Evolutionary conservation across 2,113 vertebrate genomes (phyloP), one percentile per base, ranked within the genome.

Genomic region (Archocentrus centrarchus): DNA sequence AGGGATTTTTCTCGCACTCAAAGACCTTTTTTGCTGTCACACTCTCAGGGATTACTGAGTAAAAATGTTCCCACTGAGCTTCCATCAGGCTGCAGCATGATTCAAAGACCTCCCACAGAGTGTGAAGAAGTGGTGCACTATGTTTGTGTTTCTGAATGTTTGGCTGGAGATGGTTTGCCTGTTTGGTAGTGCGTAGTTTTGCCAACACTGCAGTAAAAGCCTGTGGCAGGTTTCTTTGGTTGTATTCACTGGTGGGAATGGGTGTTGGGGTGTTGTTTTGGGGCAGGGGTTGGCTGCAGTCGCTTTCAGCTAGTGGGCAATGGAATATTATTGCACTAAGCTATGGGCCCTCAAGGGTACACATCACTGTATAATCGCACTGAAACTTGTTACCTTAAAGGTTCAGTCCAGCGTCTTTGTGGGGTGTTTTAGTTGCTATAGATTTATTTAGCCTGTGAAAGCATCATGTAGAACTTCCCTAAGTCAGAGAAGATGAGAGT

Each of bases 51-150:
- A 86, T 91, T 88, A 86, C 27, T 0, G 22, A 73, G 53, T 22
- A 77, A 80, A 84, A 89, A 85, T 11, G 27, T 88, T 85, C 89
- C 83, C 77, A 86, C 85, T 79, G 77, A 78, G 63, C 78, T 83
- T 82, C 86, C 80, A 82, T 82, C 85, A 76, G 85, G 79, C 84
- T 3, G 7, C 79, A 64, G 75, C 78, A 77, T 11, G 80, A 87
- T 81, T 90, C 87, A 86, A 61, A 90, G 90, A 90, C 91, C 89
- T 85, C 92, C 89, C 84, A 91, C 80, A 18, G 76, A 83, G 85
- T 32, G 60, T 82, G 87, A 90, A 88, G 89, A 92, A 86, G 68
- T 59, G 61, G 30, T 75, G 63, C 2, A 80, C 62, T 87, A 87
- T 88, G 50, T 50, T 60, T 75, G 61, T 58, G 37, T 60, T 62